phyloP scores from a whole-genome alignment of 2,888 invertebrate genomes.

The Trichopoda pennipes region DNA sequence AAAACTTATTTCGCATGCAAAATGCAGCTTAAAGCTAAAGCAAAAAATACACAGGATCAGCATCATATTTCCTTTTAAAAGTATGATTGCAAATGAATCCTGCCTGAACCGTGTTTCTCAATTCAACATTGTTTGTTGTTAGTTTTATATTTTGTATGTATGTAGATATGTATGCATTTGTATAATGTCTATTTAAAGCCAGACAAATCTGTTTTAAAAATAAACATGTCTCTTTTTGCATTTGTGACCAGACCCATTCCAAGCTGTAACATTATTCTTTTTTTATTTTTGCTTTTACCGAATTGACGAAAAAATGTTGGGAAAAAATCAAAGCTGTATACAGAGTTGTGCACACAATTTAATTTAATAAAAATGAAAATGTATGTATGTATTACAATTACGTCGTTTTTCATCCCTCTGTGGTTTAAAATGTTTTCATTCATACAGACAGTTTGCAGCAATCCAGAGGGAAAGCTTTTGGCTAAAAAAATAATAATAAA shows the following conservation, averaged over 20 bases:
- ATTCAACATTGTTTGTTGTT: conserved; percentile 14
- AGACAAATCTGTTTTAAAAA: conserved; percentile 42
- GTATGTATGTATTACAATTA: conserved; percentile 56
- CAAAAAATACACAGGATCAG: conserved; percentile 24
- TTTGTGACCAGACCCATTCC: conserved; percentile 41
- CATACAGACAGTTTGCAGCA: neutral
- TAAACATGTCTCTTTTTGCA: conserved; percentile 34
- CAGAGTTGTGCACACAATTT: conserved; percentile 54
- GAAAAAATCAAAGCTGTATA: neutral
- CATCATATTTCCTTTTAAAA: conserved; percentile 17
- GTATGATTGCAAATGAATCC: conserved; percentile 38
- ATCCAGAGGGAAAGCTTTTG: no score
- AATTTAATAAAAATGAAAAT: conserved; percentile 63
- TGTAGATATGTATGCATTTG: neutral
- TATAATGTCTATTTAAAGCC: conserved; percentile 17
- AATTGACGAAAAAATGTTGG: conserved; percentile 4
- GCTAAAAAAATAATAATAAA: no score
- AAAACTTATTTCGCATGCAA: neutral
- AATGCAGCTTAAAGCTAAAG: conserved; percentile 23
- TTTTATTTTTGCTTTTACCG: neutral
- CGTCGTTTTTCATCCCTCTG: neutral
- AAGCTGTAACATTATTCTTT: conserved; percentile 39
- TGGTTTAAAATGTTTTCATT: conserved; percentile 8
- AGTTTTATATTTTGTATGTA: neutral
- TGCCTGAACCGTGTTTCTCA: conserved; percentile 26